Percentiles rank a stretch among this genome's conserved stretches.
Evolutionary conservation across 2,888 invertebrate species (phyloP).

Genomic region (Acronicta psi): DNA sequence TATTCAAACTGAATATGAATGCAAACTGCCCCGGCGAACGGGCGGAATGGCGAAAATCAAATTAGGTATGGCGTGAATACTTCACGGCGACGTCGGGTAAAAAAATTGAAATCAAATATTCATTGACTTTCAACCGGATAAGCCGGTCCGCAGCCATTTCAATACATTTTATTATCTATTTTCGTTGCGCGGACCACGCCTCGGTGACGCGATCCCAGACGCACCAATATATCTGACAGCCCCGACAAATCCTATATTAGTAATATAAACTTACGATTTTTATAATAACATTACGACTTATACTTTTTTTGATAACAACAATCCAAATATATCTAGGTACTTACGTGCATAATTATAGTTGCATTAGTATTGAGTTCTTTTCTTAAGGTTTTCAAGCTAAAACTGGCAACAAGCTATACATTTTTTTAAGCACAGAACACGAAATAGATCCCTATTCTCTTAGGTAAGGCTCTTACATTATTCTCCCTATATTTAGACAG

Average conservation of each 20-base stretch:
- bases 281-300: conserved; percentile 15
- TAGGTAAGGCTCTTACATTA: no score
- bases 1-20: conserved; percentile 89
- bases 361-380: no score
- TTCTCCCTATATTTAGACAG: no score
- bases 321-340: background rate
- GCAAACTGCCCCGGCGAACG: conserved; percentile 87
- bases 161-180: conserved; percentile 89
- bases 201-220: conserved; percentile 57
- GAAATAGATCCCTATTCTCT: no score
- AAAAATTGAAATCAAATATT: conserved; percentile 89
- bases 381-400: no score
- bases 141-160: conserved; percentile 88
- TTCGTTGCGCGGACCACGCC: conserved; percentile 76
- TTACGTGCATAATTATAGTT: no score
- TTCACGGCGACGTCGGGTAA: conserved; percentile 88
- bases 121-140: conserved; percentile 89
- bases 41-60: conserved; percentile 88
- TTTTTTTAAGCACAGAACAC: no score
- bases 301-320: conserved; percentile 9
- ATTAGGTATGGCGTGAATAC: conserved; percentile 89
- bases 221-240: conserved; percentile 32
- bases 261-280: conserved; percentile 46
- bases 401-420: background rate
- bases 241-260: conserved; percentile 43